Conservation (phyloP, 2,888 invertebrate species). For the Siphlonurus alternatus region DNA sequence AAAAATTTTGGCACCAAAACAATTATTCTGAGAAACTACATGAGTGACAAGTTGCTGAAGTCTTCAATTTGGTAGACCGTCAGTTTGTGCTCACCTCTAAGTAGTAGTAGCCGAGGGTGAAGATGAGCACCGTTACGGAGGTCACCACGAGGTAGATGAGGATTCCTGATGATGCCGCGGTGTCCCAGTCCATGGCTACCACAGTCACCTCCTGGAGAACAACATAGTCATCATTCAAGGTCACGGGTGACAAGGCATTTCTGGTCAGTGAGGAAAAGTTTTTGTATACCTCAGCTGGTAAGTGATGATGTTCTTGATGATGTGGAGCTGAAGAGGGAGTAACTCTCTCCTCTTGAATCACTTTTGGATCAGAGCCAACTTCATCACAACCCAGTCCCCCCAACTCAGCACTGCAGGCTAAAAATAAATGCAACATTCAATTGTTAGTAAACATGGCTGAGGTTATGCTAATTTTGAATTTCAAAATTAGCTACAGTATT, state of each 20-base stretch:
- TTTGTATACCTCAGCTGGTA: not conserved
- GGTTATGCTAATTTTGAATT: too few relatives aligned
- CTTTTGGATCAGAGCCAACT: not conserved
- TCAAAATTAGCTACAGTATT: too few relatives aligned
- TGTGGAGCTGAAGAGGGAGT: not conserved
- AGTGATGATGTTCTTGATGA: not conserved
- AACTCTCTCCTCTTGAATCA: not conserved
- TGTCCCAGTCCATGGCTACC: conserved; percentile 1
- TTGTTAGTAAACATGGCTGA: not conserved
- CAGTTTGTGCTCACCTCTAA: conserved; percentile 43
- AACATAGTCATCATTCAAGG: too few relatives aligned
- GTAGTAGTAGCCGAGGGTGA: conserved; percentile 59
- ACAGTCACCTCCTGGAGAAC: not conserved
- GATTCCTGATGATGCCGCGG: conserved; percentile 20
- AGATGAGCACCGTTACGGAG: conserved; percentile 52
- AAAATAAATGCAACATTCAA: not conserved
- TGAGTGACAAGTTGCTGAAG: too few relatives aligned
- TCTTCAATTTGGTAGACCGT: too few relatives aligned
- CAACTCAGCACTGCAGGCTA: not conserved
- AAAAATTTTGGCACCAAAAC: too few relatives aligned
- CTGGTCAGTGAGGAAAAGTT: too few relatives aligned
- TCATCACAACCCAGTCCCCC: not conserved
- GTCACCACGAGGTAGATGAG: conserved; percentile 44
- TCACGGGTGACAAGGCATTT: too few relatives aligned
- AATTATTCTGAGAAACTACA: too few relatives aligned